Conservation (phyloP, 2,797 vertebrate species). For the Trachurus trachurus region DNA sequence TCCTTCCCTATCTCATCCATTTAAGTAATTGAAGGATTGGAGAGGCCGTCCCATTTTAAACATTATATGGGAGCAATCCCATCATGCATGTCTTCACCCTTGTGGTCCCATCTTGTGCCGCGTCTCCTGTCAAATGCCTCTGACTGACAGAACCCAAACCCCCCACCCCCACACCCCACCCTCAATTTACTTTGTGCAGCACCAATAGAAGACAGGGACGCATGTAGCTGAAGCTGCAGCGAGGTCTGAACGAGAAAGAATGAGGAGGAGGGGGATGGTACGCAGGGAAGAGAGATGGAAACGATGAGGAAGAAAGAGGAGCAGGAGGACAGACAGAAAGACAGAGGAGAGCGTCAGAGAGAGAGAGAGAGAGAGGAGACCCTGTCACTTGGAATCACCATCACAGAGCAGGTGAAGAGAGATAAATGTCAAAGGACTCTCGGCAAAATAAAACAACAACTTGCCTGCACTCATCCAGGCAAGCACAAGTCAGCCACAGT, state of each 20-base stretch:
- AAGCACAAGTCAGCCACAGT: constrained; percentile 67
- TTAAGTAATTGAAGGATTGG: constrained; percentile 82
- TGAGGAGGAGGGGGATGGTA: constrained; percentile 17
- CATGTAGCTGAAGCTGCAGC: not conserved
- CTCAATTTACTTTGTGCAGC: constrained; percentile 66
- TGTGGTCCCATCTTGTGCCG: constrained; percentile 39
- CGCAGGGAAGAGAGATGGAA: constrained; percentile 19
- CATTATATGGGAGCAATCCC: constrained; percentile 73
- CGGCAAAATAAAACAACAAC: constrained; percentile 81
- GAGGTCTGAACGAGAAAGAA: constrained; percentile 30
- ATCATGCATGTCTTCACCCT: constrained; percentile 69
- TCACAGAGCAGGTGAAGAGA: constrained; percentile 85
- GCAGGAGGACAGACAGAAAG: constrained; percentile 1
- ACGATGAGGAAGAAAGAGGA: constrained; percentile 1
- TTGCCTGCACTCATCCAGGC: constrained; percentile 75
- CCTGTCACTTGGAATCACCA: constrained; percentile 78
- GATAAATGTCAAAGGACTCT: constrained; percentile 86
- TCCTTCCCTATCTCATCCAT: constrained; percentile 70
- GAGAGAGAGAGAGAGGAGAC: constrained; percentile 59
- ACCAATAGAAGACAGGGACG: constrained; percentile 45
- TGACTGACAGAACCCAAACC: constrained; percentile 61
- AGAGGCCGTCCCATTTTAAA: constrained; percentile 67
- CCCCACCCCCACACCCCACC: constrained; percentile 43
- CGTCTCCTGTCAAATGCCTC: constrained; percentile 38
- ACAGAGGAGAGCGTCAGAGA: constrained; percentile 35